Percentiles rank a stretch among this genome's conserved stretches.
phyloP scores from a whole-genome alignment of 2,797 vertebrate species.

The Tokudaia tokunoshimensis region DNA sequence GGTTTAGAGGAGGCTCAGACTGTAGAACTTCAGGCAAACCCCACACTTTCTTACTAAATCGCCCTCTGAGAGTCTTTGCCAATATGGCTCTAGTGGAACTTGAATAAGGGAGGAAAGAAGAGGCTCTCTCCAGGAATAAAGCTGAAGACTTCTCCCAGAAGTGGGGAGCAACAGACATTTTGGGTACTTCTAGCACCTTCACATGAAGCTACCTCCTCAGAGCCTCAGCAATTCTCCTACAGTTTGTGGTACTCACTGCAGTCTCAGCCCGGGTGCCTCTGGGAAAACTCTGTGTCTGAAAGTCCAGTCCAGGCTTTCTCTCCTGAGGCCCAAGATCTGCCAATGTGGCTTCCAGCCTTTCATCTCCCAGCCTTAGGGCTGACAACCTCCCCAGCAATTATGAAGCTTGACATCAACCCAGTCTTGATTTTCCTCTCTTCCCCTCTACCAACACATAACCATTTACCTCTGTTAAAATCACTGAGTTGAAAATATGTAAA shows the following conservation, averaged over 20 bases:
- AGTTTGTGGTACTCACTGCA: too few species aligned
- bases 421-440: neutral
- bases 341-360: neutral
- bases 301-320: neutral
- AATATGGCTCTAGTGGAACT: neutral
- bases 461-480: neutral
- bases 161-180: neutral
- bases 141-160: neutral
- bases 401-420: neutral
- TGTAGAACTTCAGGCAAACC: neutral
- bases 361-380: neutral
- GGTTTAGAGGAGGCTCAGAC: neutral
- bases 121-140: neutral
- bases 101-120: neutral
- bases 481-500: constrained; percentile 23
- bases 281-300: neutral
- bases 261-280: neutral
- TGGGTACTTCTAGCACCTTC: neutral
- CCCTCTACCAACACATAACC: neutral
- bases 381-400: neutral
- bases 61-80: neutral
- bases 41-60: neutral
- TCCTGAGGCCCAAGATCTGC: neutral
- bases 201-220: neutral
- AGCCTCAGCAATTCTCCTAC: neutral